Evolutionary conservation across 2,113 vertebrate species (phyloP).

Genomic region (Thryonomys swinderianus): DNA sequence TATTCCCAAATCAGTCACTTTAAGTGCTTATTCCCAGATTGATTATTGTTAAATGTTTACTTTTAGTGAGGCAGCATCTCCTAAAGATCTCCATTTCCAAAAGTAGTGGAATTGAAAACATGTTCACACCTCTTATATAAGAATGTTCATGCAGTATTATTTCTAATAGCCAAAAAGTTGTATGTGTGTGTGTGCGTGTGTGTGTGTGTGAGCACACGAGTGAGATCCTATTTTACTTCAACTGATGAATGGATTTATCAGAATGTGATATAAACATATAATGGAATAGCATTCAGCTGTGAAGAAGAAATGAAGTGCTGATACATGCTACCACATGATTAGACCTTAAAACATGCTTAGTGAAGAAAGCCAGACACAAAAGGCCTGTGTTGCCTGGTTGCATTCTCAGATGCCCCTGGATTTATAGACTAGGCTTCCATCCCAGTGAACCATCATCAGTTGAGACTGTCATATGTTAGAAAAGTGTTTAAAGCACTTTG

Average conservation of each 20-base stretch:
- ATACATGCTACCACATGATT: not conserved
- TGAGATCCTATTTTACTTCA: not conserved
- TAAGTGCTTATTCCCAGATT: not conserved
- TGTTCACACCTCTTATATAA: not conserved
- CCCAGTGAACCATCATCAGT: not conserved
- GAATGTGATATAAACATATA: not conserved
- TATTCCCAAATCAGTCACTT: not conserved
- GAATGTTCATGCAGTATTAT: not conserved
- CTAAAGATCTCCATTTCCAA: not conserved
- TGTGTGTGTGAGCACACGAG: not conserved
- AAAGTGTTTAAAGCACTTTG: not conserved
- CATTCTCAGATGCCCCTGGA: not conserved
- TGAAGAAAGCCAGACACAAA: conserved; percentile 4
- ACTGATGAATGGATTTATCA: not conserved
- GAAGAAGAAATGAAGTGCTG: not conserved
- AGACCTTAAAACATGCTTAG: not conserved
- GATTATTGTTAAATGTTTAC: not conserved
- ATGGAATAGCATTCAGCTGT: not conserved
- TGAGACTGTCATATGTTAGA: not conserved
- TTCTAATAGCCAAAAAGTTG: not conserved
- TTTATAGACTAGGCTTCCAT: not conserved
- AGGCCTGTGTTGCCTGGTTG: not conserved
- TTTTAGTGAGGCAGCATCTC: not conserved
- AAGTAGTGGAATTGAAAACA: not conserved
- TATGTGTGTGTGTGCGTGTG: not conserved